Evolutionary conservation across 2,888 invertebrate species (phyloP).

Genomic region (Hirtodrosophila trivittata): DNA sequence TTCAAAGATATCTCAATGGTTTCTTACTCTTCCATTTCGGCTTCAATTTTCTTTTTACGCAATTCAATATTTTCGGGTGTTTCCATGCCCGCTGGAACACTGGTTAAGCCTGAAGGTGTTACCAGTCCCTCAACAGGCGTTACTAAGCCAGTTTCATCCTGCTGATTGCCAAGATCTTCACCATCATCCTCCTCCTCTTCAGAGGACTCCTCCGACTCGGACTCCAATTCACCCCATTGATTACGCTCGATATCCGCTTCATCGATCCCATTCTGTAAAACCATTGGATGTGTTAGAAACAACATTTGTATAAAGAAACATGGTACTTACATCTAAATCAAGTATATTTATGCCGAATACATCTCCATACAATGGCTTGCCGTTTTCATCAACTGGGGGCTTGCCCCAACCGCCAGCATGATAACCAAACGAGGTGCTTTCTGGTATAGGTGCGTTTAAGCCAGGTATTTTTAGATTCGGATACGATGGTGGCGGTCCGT

Average conservation of each 20-base stretch:
- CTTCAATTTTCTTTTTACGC: constrained; percentile 97
- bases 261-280: constrained; percentile 86
- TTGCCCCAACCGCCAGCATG: constrained; percentile 99
- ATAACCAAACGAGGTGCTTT: constrained; percentile 98
- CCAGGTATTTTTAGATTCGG: constrained; percentile 99
- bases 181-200: constrained; percentile 89
- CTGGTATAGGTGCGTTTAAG: constrained; percentile 98
- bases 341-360: constrained; percentile 95
- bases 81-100: constrained; percentile 97
- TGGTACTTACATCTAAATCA: constrained; percentile 87
- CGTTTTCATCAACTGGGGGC: constrained; percentile 99
- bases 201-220: constrained; percentile 88
- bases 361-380: constrained; percentile 98
- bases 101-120: constrained; percentile 96
- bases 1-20: too few species aligned
- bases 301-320: too few species aligned
- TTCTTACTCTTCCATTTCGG: constrained; percentile 95
- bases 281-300: too few species aligned
- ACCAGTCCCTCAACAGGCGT: constrained; percentile 97
- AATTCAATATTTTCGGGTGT: constrained; percentile 99
- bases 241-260: constrained; percentile 96
- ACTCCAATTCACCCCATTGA: constrained; percentile 98
- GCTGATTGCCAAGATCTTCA: constrained; percentile 85
- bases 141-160: constrained; percentile 92
- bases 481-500: constrained; percentile 99